Evolutionary conservation across 2,797 vertebrate species (phyloP).

Genomic region (Sebastes oblongus): DNA sequence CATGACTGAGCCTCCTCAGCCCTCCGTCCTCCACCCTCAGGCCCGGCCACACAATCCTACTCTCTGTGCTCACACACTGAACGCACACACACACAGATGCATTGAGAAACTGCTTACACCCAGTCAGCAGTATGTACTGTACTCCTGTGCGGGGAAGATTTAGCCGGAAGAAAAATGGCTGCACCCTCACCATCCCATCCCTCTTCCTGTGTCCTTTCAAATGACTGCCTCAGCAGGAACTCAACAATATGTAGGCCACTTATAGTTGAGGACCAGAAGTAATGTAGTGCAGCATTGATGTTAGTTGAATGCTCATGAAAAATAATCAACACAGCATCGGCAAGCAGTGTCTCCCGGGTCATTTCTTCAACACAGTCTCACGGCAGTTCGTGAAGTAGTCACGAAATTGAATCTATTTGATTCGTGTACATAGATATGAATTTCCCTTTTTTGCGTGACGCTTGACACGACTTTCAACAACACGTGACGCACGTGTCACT

Average conservation of each 20-base stretch:
- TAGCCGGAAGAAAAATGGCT: slow-evolving; percentile 73
- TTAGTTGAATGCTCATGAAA: slow-evolving; percentile 24
- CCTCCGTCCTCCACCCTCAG: slow-evolving; percentile 1
- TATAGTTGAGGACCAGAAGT: slow-evolving; percentile 19
- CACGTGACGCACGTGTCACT: background rate
- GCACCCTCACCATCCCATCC: slow-evolving; percentile 52
- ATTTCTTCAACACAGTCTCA: slow-evolving; percentile 15
- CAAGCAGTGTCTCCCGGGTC: background rate
- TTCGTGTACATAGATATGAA: background rate
- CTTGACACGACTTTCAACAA: background rate
- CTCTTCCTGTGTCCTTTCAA: slow-evolving; percentile 73
- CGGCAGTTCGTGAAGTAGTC: background rate
- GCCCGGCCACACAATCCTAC: slow-evolving; percentile 52
- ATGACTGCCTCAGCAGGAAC: slow-evolving; percentile 75
- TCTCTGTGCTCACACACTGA: slow-evolving; percentile 48
- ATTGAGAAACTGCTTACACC: slow-evolving; percentile 62
- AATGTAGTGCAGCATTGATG: slow-evolving; percentile 9
- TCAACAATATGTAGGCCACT: slow-evolving; percentile 65
- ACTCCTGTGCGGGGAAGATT: slow-evolving; percentile 58
- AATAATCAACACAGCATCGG: slow-evolving; percentile 21
- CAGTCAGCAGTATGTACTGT: slow-evolving; percentile 68
- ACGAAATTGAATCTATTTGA: background rate
- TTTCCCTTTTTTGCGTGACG: background rate
- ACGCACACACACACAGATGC: slow-evolving; percentile 34
- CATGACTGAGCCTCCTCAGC: slow-evolving; percentile 66